phyloP scores from a whole-genome alignment of 2,797 vertebrate species.

The Muscicapa comitata region DNA sequence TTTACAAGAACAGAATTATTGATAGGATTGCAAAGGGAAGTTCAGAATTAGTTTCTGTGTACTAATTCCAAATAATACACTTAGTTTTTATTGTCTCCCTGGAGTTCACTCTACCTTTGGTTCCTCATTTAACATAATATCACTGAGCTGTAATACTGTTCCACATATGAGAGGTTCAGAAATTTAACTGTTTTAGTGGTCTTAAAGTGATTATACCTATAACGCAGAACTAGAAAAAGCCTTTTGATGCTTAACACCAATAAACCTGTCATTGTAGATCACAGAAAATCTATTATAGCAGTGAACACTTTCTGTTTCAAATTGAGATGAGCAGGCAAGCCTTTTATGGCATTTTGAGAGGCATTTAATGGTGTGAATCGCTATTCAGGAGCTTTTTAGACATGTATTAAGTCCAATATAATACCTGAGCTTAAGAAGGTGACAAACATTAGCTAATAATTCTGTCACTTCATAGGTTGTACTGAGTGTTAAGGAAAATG shows the following conservation, averaged over 20 bases:
- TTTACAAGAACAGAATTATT: not conserved
- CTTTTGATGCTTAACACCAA: conserved; percentile 20
- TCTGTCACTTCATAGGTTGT: not conserved
- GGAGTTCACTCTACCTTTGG: not conserved
- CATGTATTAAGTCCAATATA: not conserved
- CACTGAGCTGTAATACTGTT: not conserved
- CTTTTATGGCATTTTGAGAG: conserved; percentile 26
- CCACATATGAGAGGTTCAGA: not conserved
- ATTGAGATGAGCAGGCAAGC: conserved; percentile 17
- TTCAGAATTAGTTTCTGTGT: not conserved
- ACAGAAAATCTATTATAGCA: conserved; percentile 3
- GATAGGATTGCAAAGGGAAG: not conserved
- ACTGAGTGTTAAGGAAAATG: not conserved
- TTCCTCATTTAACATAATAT: not conserved
- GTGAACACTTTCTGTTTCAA: conserved; percentile 28
- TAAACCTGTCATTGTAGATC: conserved; percentile 37
- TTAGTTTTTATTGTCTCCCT: conserved; percentile 4
- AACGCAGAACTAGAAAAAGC: not conserved
- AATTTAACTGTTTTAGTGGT: not conserved
- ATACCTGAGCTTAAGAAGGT: not conserved
- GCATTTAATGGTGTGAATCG: conserved; percentile 15
- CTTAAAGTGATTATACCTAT: conserved; percentile 5
- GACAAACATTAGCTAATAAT: conserved; percentile 3
- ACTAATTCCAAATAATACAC: not conserved
- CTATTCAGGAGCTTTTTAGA: conserved; percentile 4